Base-by-base conservation (phyloP, 1,140 invertebrate species). In the Parapsyche elsis region DNA sequence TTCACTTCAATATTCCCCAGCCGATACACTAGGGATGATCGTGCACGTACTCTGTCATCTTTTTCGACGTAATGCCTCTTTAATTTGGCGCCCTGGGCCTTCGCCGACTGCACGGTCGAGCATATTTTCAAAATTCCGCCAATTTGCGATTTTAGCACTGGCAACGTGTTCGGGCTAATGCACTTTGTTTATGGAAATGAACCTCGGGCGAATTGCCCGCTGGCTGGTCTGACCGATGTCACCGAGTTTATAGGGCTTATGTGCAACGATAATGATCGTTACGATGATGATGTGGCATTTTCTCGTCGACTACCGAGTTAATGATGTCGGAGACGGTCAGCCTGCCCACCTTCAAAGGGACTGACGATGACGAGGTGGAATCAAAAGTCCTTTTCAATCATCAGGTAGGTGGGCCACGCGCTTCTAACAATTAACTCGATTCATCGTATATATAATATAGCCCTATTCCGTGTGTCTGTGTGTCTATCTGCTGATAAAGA, bases 361-460 rank as follows among this genome's bases (percentile, higher is more conserved):
- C 12, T 16, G 16, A 53, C 10, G 49, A 53, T 53, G 49, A 53
- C 16, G 10, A 14, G 4, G 49, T 53, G 16, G 16, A 53, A 53
- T 53, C 49, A 12, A 14, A n/a, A 12, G 2, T 14, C 59, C 59
- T 26, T 67, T 67, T 67, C 64, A 67, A 67, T 67, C 9, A 26
- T 26, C 64, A 14, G 21, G 64, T 23, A 24, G 19, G 64, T 67
- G 64, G 64, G 4, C 64, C 19, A 67, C 23, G 24, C 7, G 49
- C 49, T 53, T 53, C 49, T 10, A 53, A 14, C 24, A 26, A 67
- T 67, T 67, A 67, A 67, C 26, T 23, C 64, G 23, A 30, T 67
- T 23, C 64, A 23, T 19, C 59, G 64, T 67, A 14, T 7, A 46
- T 7, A 7, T 46, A 46, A n/a, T n/a, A n/a, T n/a, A n/a, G n/a